Conservation (phyloP, 2,797 vertebrate genomes). For the Clamator glandarius region DNA sequence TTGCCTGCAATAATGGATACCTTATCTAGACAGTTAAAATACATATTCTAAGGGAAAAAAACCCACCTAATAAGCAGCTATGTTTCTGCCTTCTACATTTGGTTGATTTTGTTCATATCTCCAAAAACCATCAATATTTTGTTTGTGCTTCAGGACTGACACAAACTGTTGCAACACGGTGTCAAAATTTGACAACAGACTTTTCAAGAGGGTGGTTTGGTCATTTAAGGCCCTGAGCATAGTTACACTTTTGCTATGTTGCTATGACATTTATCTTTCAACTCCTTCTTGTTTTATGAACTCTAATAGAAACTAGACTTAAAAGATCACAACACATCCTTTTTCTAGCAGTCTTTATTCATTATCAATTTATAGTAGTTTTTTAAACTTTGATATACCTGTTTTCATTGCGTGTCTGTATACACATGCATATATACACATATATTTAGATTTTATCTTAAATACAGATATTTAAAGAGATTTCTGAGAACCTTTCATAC, state of each 20-base stretch:
- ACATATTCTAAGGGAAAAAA: conserved; percentile 2
- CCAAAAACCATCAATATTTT: conserved; percentile 40
- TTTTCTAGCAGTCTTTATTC: no score
- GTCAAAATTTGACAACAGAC: conserved; percentile 34
- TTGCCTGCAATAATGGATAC: conserved; percentile 44
- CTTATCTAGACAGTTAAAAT: conserved; percentile 32
- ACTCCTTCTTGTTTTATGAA: background rate
- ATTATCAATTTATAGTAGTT: fast-evolving
- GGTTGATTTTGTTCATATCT: conserved; percentile 33
- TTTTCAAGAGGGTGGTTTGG: conserved; percentile 47
- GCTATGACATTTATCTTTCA: conserved; percentile 17
- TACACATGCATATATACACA: fast-evolving
- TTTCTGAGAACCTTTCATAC: background rate
- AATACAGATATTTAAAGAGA: background rate
- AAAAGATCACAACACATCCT: background rate
- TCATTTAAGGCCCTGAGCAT: conserved; percentile 2
- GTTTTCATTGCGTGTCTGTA: background rate
- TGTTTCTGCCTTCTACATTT: conserved; percentile 1
- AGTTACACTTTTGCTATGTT: background rate
- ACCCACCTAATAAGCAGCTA: conserved; percentile 26
- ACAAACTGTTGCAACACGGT: conserved; percentile 20
- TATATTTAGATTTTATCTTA: background rate
- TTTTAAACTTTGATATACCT: background rate
- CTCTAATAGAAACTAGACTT: background rate
- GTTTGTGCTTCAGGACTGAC: conserved; percentile 39